Conservation (phyloP, 2,113 vertebrate genomes). For the Nerophis ophidion region DNA sequence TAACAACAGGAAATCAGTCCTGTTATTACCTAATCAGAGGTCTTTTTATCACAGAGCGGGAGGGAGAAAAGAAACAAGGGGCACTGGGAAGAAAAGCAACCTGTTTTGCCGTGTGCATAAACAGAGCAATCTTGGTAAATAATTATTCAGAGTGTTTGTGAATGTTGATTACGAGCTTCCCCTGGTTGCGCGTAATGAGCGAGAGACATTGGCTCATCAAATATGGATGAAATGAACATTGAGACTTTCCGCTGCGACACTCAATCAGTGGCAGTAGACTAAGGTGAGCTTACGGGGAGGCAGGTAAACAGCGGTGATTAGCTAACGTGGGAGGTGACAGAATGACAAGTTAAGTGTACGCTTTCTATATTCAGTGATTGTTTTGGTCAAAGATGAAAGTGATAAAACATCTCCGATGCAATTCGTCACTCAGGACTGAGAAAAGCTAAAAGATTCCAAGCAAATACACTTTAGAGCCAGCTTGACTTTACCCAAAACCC, state of each 20-base stretch:
- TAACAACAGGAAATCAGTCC: slow-evolving; percentile 31
- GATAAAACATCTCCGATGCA: slow-evolving; percentile 2
- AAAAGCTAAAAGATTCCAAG: not conserved
- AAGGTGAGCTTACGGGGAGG: slow-evolving; percentile 22
- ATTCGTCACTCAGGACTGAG: slow-evolving; percentile 25
- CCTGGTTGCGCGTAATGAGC: slow-evolving; percentile 52
- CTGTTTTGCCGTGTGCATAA: slow-evolving; percentile 46
- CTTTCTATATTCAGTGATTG: not conserved
- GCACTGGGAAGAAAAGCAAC: slow-evolving; percentile 7
- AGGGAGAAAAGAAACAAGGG: slow-evolving; percentile 1
- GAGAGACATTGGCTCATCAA: slow-evolving; percentile 58
- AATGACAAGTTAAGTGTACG: not conserved
- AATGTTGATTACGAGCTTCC: slow-evolving; percentile 60
- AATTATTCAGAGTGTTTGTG: slow-evolving; percentile 61
- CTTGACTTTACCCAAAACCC: slow-evolving; percentile 42
- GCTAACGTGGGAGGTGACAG: not conserved
- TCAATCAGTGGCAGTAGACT: slow-evolving; percentile 57
- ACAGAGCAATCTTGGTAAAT: slow-evolving; percentile 53
- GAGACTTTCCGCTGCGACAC: slow-evolving; percentile 49
- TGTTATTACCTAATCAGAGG: slow-evolving; percentile 52
- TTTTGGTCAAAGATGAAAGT: too few relatives aligned
- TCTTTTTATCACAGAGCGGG: slow-evolving; percentile 33
- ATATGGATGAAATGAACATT: slow-evolving; percentile 64
- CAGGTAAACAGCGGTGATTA: slow-evolving; percentile 3
- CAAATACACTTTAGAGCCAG: slow-evolving; percentile 12